phyloP scores from a whole-genome alignment of 2,888 invertebrate genomes.

The Eucera pruinosa region DNA sequence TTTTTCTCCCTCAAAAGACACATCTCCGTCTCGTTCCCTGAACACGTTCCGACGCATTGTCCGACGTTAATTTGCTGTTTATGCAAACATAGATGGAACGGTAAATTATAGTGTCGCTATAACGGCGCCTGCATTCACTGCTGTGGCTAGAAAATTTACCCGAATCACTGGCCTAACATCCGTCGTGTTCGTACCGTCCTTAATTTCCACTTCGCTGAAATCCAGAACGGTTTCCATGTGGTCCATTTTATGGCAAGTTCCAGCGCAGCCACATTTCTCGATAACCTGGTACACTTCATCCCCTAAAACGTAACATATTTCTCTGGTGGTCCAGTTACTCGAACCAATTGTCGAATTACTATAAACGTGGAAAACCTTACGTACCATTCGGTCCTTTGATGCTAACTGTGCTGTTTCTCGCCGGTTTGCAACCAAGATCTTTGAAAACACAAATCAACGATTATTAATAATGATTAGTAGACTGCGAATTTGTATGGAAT shows the following conservation, averaged over 20 bases:
- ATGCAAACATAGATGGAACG: conserved; percentile 1
- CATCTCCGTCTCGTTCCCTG: conserved; percentile 78
- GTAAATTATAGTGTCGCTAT: neutral
- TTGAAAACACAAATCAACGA: neutral
- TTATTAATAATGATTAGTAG: neutral
- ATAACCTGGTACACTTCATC: conserved; percentile 83
- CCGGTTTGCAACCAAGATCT: conserved; percentile 81
- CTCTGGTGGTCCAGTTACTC: too few relatives aligned
- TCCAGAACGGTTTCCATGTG: conserved; percentile 84
- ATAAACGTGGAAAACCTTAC: neutral
- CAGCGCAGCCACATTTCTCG: conserved; percentile 83
- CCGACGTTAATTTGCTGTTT: conserved; percentile 84
- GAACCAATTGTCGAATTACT: too few relatives aligned
- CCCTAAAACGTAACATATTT: conserved; percentile 67
- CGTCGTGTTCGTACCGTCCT: conserved; percentile 77
- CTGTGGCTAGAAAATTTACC: conserved; percentile 74
- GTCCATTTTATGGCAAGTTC: conserved; percentile 83
- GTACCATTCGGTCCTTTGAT: conserved; percentile 83
- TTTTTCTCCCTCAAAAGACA: conserved; percentile 80
- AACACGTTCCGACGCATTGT: conserved; percentile 83
- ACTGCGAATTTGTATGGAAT: too few relatives aligned
- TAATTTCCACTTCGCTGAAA: conserved; percentile 81
- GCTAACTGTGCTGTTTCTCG: conserved; percentile 81
- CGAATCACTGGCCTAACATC: conserved; percentile 78
- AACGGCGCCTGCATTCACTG: too few relatives aligned